phyloP scores from a whole-genome alignment of 2,113 vertebrate species.

The Cercocebus atys region DNA sequence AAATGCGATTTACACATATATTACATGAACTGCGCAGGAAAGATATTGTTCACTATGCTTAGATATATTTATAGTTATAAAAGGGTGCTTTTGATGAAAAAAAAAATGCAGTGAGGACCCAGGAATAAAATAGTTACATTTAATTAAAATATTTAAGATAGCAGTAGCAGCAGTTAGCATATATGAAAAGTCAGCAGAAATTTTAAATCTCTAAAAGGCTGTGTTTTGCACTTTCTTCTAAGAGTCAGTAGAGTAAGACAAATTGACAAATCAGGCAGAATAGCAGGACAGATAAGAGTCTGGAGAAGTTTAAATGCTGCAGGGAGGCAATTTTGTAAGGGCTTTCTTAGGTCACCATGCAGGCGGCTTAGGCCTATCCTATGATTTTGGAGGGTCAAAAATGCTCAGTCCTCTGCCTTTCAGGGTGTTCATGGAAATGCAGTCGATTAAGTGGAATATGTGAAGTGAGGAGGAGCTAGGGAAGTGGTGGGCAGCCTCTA shows the following conservation, averaged over 20 bases:
- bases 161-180: background rate
- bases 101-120: background rate
- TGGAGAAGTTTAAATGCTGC: background rate
- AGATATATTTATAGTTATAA: background rate
- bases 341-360: background rate
- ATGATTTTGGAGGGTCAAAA: background rate
- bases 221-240: background rate
- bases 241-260: background rate
- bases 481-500: background rate
- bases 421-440: background rate
- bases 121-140: background rate
- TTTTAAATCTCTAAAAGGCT: background rate
- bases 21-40: background rate
- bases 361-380: background rate
- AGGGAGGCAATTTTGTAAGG: no score
- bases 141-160: constrained; percentile 7
- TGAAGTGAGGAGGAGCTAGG: background rate
- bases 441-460: background rate
- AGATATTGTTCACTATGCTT: background rate
- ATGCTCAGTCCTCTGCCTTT: background rate
- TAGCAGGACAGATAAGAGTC: background rate
- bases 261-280: background rate
- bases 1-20: background rate
- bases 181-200: background rate
- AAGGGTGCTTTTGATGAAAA: constrained; percentile 18